Conservation (phyloP, 2,797 vertebrate species). For the Rhinogobio ventralis region DNA sequence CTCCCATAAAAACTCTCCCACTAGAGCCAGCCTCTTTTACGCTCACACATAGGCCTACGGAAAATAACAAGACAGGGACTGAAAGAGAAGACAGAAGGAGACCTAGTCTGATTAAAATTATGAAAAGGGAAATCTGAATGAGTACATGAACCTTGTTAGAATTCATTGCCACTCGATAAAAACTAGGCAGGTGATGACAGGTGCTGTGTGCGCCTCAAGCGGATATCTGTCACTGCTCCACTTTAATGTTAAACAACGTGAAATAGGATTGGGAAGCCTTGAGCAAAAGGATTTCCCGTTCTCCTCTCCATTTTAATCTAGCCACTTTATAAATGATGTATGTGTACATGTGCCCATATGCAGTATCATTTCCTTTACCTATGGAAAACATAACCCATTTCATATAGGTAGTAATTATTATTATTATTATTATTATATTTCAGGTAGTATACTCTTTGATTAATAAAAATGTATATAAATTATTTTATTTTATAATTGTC, state of each 20-base stretch:
- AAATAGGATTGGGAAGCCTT: constrained; percentile 24
- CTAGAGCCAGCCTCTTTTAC: constrained; percentile 49
- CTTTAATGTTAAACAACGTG: constrained; percentile 29
- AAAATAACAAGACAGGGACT: background rate
- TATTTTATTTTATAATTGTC: background rate
- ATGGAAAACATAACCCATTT: background rate
- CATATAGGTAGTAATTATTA: background rate
- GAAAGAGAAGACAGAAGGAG: constrained; percentile 6
- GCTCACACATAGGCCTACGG: background rate
- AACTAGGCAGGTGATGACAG: constrained; percentile 43
- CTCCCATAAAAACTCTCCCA: constrained; percentile 63
- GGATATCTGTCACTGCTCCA: constrained; percentile 34
- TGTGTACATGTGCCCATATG: background rate
- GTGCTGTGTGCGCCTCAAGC: constrained; percentile 38
- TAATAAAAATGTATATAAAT: background rate
- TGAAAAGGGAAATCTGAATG: constrained; percentile 28
- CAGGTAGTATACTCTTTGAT: background rate
- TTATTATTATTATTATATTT: background rate
- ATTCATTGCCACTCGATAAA: constrained; percentile 1
- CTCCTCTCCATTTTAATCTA: background rate
- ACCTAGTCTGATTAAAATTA: constrained; percentile 12
- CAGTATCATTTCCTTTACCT: background rate
- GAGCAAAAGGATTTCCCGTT: constrained; percentile 3
- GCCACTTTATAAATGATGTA: background rate
- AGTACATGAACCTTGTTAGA: background rate